Evolutionary conservation across 2,888 invertebrate species (phyloP).

Genomic region (Drosophila leonis): DNA sequence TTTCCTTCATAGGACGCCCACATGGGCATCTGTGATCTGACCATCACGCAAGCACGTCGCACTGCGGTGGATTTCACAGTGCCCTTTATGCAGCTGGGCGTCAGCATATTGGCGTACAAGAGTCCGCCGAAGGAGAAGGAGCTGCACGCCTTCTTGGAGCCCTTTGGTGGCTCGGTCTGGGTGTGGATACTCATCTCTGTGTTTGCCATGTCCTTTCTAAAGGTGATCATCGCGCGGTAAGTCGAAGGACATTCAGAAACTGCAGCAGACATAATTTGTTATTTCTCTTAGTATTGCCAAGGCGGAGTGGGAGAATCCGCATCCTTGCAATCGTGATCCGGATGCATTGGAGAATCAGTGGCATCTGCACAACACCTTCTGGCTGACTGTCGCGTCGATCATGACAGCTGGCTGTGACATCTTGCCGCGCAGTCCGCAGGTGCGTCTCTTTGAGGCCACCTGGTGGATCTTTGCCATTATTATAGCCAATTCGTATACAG

Average conservation of each 20-base stretch:
- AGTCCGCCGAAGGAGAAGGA: slow-evolving; percentile 90
- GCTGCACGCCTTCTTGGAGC: slow-evolving; percentile 94
- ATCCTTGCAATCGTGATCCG: slow-evolving; percentile 94
- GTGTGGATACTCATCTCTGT: slow-evolving; percentile 95
- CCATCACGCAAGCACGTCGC: slow-evolving; percentile 96
- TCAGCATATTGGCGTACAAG: slow-evolving; percentile 94
- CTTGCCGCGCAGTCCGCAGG: slow-evolving; percentile 93
- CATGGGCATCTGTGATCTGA: slow-evolving; percentile 97
- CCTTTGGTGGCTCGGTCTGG: slow-evolving; percentile 95
- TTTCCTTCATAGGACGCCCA: slow-evolving; percentile 92
- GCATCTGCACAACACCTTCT: slow-evolving; percentile 94
- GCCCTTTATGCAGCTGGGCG: slow-evolving; percentile 98
- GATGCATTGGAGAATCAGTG: slow-evolving; percentile 96
- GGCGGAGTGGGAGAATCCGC: slow-evolving; percentile 97
- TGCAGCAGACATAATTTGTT: neutral
- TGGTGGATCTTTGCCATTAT: slow-evolving; percentile 94
- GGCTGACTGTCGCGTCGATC: slow-evolving; percentile 97
- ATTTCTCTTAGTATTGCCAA: slow-evolving; percentile 88
- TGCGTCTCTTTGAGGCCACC: slow-evolving; percentile 91
- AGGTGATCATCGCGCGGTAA: slow-evolving; percentile 92
- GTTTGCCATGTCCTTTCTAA: slow-evolving; percentile 92
- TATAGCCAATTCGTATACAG: slow-evolving; percentile 95
- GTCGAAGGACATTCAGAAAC: neutral
- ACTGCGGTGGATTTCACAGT: slow-evolving; percentile 96
- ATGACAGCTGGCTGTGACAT: slow-evolving; percentile 98